phyloP scores from a whole-genome alignment of 2,113 vertebrate species.

The Nycticryphes semicollaris region DNA sequence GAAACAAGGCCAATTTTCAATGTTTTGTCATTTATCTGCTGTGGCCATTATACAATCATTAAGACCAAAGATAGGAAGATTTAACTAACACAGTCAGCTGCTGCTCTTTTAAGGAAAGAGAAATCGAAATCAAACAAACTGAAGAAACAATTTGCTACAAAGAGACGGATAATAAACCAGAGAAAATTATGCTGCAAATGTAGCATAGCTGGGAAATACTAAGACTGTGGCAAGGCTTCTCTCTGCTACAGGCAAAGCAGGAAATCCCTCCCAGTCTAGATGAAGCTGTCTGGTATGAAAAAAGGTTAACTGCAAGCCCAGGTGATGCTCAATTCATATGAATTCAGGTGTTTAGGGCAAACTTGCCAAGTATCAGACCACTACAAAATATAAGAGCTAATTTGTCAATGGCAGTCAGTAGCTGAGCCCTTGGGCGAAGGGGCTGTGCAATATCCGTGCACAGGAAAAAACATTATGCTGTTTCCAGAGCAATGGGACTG shows the following conservation, averaged over 20 bases:
- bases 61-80: conserved; percentile 9
- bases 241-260: neutral
- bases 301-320: neutral
- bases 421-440: neutral
- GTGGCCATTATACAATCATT: neutral
- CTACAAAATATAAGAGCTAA: neutral
- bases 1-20: conserved; percentile 16
- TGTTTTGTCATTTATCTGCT: conserved; percentile 30
- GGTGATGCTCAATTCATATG: neutral
- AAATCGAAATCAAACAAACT: neutral
- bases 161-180: neutral
- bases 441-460: neutral
- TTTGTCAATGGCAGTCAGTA: neutral
- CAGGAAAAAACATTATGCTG: neutral
- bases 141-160: conserved; percentile 6
- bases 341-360: neutral
- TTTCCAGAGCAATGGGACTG: neutral
- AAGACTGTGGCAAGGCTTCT: neutral
- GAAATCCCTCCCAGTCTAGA: neutral
- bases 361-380: neutral
- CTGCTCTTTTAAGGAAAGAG: conserved; percentile 1
- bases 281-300: neutral
- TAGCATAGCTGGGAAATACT: neutral
- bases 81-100: neutral
- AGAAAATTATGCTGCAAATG: neutral